Evolutionary conservation across 2,888 invertebrate species (phyloP).

Genomic region (Cactoblastis cactorum): DNA sequence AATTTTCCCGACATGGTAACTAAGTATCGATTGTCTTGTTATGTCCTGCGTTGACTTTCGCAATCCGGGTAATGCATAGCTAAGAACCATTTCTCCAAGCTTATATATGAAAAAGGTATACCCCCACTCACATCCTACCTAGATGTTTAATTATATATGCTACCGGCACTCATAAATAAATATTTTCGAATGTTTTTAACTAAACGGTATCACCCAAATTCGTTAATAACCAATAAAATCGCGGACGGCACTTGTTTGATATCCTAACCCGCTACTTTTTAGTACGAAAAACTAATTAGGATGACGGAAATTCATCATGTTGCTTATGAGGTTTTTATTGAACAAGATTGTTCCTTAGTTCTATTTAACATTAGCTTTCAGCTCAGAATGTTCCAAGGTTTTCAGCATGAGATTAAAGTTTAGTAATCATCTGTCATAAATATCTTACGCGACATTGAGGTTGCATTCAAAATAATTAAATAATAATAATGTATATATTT

Average conservation of each 20-base stretch:
- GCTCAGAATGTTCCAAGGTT: no score
- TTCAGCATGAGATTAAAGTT: no score
- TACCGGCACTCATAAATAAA: slow-evolving; percentile 62
- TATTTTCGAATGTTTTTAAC: slow-evolving; percentile 24
- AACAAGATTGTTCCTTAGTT: no score
- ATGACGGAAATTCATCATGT: no score
- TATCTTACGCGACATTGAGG: no score
- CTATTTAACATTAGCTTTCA: no score
- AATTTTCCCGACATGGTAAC: slow-evolving; percentile 53
- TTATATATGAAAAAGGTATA: slow-evolving; percentile 55
- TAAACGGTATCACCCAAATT: slow-evolving; percentile 3
- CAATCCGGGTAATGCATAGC: slow-evolving; percentile 56
- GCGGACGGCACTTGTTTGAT: neutral
- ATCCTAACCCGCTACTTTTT: neutral
- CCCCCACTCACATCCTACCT: slow-evolving; percentile 54
- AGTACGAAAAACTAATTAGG: no score
- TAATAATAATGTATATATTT: no score
- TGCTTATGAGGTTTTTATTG: no score
- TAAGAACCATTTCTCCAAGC: slow-evolving; percentile 58
- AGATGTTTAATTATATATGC: slow-evolving; percentile 46
- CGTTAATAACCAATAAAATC: neutral
- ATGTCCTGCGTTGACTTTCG: slow-evolving; percentile 41
- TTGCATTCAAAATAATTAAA: no score
- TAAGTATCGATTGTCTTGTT: slow-evolving; percentile 21
- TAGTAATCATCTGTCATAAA: no score